Evolutionary conservation across 35 echinoderm and acorn worm genomes (phyloP), one percentile per base, ranked within the genome.

Genomic region (Holothuria glaberrima): DNA sequence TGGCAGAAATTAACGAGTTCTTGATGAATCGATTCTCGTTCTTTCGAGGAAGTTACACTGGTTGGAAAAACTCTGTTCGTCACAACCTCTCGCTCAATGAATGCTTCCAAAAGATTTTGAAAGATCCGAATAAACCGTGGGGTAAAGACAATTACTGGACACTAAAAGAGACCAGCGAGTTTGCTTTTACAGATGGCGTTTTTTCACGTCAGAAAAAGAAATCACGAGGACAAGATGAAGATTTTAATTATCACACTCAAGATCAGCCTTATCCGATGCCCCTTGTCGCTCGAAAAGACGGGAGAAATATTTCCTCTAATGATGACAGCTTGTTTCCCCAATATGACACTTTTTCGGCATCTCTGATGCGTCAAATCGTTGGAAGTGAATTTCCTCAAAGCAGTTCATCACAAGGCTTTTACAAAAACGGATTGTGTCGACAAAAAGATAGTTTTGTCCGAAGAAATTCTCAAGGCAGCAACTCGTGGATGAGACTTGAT

Each of bases 111-210:
- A 98, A 98, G 82, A 94, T 98, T 59, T 69, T 98, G 24, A 86
- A 89, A 52, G 95, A 98, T 62, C 95, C 95, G 4, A 83, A 70
- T 18, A 73, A 93, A 59, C 95, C 95, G 3, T 98, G 95, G 95
- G 95, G 95, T 2, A 98, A 98, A 69, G 95, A 98, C 63, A 98
- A 98, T 33, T 98, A 94, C 30, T 98, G 95, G 95, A 94, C 95
- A 69, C 86, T 98, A 58, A 94, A 94, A 30, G 95, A 98, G 52
- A 94, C 90, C 2, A 90, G 90, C 31, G 95, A 98, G 62, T 98
- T 92, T 60, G 94, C 90, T 9, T 98, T 98, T 30, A 93, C 95
- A 21, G 95, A 98, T 36, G 93, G 93, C 1, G 89, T 94, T 1
- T 94, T 94, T 65, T 88, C 89, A 22, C 86, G 95, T 25, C 92